Evolutionary conservation across 92 coral and sea anemone species (phyloP), one percentile per base, ranked within the genome.

Genomic region (Bergia sp.): DNA sequence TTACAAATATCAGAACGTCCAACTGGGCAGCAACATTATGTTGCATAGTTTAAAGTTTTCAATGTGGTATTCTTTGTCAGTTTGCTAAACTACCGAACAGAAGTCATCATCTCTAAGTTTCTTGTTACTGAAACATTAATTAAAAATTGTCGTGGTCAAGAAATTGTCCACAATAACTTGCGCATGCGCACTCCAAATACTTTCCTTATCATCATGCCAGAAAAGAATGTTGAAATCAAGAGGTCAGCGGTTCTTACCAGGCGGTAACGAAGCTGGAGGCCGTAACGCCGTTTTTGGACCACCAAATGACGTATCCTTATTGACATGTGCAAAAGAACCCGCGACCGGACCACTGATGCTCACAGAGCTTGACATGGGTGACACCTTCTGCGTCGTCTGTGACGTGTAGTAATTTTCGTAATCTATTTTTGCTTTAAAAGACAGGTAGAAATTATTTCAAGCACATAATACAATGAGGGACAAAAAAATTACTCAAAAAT

Each of bases 341-440:
- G 81, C 55, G 21, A 90, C 78, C 12, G 91, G 94, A 7, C 86
- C 91, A 44, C 93, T 93, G 58, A 94, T 94, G 77, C 75, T 86
- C 1, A 86, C 77, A 11, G 73, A 89, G 5, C 91, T 75, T 21
- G 93, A 44, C 61, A 90, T 80, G 21, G 95, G 86, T 20, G 88
- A 43, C 1, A 90, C 86, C 57, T 96, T 97, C 79, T 94, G 97
- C 3, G 98, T 79, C 10, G 94, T 89, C 89, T 97, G 99, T 16
- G 92, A 83, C 91, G 96, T 95, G 94, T 97, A 97, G 89, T 91
- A 97, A 89, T 97, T 97, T 89, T 95, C 99, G 86, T 97, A 97
- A 42, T 93, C 95, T 50, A 97, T 96, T 43, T 91, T 92, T 50
- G 91, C 99, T 97, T 79, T 9, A 73, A 58, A 69, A 21, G 75